Base-by-base conservation (phyloP, 2,888 invertebrate genomes). In the Caenorhabditis angaria region DNA sequence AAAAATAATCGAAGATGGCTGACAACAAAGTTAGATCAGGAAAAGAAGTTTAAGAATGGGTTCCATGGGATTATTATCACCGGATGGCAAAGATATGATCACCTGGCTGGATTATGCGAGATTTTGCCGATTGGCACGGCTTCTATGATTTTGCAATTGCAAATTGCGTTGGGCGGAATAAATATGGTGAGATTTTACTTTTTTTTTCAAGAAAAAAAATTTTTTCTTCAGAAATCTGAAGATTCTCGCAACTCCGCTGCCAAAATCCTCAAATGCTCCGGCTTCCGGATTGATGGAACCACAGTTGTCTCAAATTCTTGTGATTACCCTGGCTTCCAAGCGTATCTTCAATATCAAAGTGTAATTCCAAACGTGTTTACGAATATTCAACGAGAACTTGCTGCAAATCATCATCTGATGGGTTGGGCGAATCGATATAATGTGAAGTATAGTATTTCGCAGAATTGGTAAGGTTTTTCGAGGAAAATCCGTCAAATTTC, bases 41-140 rank as follows among this genome's bases (percentile, higher is more conserved):
- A 77, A 32, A 62, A 48, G 10, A 77, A 80, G 61, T 79, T 78
- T 70, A 64, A 58, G n/a, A 70, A 76, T 35, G 82, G 81, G 27
- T 85, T 89, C 70, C 77, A 87, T 47, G 89, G 89, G 12, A 87
- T 88, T 54, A 88, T 88, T 28, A 59, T 89, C 25, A 89, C 89
- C 47, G 89, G 89, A 24, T 89, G 89, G 89, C 89, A 89, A 75
- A 85, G 90, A 70, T 89, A 89, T 81, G 89, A 89, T 76, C 89
- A 90, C 76, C 88, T 88, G 81, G 87, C 89, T 6, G 86, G 88
- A 1, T 78, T 89, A 48, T 89, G 89, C 86, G 90, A 90, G 71
- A 82, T 89, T 28, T 80, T 89, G 14, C 89, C 90, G 10, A 87
- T 88, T 28, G 85, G 83, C 63, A 82, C 82, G 10, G 76, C 82